Conservation (phyloP, 2,113 vertebrate species). For the Sylvia atricapilla region DNA sequence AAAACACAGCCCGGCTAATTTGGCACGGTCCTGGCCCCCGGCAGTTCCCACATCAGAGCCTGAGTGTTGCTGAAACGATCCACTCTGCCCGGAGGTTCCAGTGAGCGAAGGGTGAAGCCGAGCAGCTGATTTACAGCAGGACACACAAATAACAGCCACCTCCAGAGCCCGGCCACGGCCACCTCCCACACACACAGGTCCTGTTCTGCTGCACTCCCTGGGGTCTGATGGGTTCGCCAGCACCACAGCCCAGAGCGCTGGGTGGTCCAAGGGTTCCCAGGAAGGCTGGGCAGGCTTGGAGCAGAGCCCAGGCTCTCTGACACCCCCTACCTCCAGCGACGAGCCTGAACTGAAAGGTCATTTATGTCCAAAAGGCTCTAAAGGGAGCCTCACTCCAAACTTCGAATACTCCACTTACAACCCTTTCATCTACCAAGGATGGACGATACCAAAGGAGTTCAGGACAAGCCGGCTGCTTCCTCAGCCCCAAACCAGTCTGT, state of each 20-base stretch:
- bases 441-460: not conserved
- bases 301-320: not conserved
- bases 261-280: not conserved
- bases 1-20: not conserved
- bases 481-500: not conserved
- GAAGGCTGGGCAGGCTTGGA: not conserved
- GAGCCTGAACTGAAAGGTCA: not conserved
- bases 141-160: not conserved
- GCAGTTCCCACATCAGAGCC: not conserved
- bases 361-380: not conserved
- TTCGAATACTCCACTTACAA: not conserved
- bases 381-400: not conserved
- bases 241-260: fast-evolving
- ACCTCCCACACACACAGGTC: not conserved
- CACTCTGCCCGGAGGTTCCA: not conserved
- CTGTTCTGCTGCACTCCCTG: fast-evolving
- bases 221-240: fast-evolving
- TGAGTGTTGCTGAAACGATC: not conserved
- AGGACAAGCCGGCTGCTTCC: not conserved
- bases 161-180: not conserved
- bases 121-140: not conserved
- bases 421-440: not conserved
- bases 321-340: not conserved
- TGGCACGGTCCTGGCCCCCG: not conserved
- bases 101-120: not conserved